Evolutionary conservation across 2,888 invertebrate genomes (phyloP).

Genomic region (Xestia sexstrigata): DNA sequence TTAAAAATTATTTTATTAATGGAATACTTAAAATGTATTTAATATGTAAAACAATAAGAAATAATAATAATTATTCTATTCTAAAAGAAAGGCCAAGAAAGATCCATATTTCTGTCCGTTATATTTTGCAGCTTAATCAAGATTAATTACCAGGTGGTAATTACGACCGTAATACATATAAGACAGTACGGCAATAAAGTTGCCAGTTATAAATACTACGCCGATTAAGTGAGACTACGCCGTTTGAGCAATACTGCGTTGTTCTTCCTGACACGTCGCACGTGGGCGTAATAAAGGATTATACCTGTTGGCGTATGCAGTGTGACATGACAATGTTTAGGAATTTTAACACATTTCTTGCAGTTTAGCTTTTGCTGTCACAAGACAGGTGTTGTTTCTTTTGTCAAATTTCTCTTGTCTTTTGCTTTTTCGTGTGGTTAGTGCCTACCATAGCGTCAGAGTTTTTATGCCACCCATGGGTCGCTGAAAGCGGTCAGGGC

Average conservation of each 20-base stretch:
- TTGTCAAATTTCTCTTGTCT: neutral
- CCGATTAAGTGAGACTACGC: conserved; percentile 3
- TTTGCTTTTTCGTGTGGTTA: too few relatives aligned
- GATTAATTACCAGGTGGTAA: neutral
- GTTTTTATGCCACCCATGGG: too few relatives aligned
- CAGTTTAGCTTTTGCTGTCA: neutral
- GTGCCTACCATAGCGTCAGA: too few relatives aligned
- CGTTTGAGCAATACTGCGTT: conserved; percentile 8
- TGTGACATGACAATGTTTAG: neutral
- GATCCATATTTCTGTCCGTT: neutral
- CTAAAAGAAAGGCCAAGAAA: neutral
- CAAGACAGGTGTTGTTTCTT: neutral
- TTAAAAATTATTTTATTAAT: too few relatives aligned
- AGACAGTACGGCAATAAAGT: conserved; percentile 1
- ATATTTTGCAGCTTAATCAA: neutral
- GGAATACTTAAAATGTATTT: too few relatives aligned
- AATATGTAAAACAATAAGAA: too few relatives aligned
- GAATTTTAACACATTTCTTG: neutral
- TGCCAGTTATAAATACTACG: conserved; percentile 2
- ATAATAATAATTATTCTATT: too few relatives aligned
- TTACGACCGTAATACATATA: too few relatives aligned
- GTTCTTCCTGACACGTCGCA: neutral
- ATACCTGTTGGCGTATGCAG: neutral
- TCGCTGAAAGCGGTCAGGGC: conserved; percentile 48
- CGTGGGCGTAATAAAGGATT: conserved; percentile 15